These are phyloP conservation scores for Drosophila differens DNA, from an alignment of 2,888 invertebrate genomes.

Conservation along the genomic window DNA sequence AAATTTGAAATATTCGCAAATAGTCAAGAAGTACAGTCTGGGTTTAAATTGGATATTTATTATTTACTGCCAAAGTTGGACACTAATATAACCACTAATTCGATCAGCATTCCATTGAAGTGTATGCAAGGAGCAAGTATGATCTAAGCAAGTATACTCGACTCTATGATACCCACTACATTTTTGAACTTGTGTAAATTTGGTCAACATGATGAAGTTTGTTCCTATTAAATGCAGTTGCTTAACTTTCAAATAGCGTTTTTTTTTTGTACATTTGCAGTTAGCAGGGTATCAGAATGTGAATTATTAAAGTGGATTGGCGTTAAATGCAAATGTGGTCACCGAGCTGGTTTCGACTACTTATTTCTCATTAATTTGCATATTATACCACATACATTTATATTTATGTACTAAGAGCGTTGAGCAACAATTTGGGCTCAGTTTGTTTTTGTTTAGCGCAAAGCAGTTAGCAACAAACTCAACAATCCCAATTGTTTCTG, in stretches of 20 bases:
- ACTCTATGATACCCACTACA: neutral
- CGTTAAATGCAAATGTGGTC: constrained; percentile 53
- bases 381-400: neutral
- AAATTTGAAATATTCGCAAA: constrained; percentile 21
- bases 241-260: neutral
- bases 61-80: constrained; percentile 45
- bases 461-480: constrained; percentile 31
- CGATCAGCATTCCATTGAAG: constrained; percentile 44
- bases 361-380: constrained; percentile 27
- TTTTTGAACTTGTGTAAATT: neutral
- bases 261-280: neutral
- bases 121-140: constrained; percentile 18
- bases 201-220: neutral
- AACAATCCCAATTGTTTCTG: constrained; percentile 3
- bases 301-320: constrained; percentile 32
- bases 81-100: constrained; percentile 34
- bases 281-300: constrained; percentile 12
- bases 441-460: constrained; percentile 8
- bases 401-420: constrained; percentile 13
- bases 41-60: constrained; percentile 8
- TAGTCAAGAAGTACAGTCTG: neutral
- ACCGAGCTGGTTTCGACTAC: constrained; percentile 47
- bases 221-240: neutral
- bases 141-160: neutral
- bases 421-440: constrained; percentile 13